Conservation (phyloP, 2,113 vertebrate genomes). For the Strix aluco region DNA sequence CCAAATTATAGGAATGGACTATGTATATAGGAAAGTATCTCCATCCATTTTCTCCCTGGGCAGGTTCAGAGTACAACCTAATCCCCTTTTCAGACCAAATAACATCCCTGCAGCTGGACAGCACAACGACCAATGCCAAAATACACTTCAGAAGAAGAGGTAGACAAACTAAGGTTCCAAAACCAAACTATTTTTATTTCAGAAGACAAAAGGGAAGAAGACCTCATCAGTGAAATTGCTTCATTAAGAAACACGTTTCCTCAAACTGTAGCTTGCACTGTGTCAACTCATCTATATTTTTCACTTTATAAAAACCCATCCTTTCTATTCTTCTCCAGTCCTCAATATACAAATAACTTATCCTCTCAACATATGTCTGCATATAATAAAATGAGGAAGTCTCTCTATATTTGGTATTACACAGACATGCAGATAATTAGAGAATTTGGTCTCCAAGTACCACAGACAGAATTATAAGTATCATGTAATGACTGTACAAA, state of each 20-base stretch:
- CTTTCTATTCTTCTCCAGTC: not conserved
- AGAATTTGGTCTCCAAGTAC: not conserved
- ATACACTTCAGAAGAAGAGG: not conserved
- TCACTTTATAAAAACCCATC: not conserved
- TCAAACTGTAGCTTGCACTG: not conserved
- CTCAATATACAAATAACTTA: not conserved
- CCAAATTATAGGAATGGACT: not conserved
- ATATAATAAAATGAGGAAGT: not conserved
- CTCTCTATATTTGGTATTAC: not conserved
- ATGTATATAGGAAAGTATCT: not conserved
- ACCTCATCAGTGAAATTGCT: not conserved
- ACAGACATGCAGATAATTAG: not conserved
- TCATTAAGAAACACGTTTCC: not conserved
- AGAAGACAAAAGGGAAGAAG: not conserved
- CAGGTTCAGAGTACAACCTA: not conserved
- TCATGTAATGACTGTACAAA: not conserved
- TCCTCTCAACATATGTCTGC: not conserved
- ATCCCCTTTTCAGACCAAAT: not conserved
- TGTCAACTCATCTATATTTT: not conserved
- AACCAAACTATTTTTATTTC: not conserved
- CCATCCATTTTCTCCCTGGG: not conserved
- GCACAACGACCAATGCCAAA: not conserved
- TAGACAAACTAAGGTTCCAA: not conserved
- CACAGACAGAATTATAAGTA: not conserved
- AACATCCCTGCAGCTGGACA: not conserved